phyloP scores from a whole-genome alignment of 1,140 invertebrate genomes.

The Trinorchestia longiramus region DNA sequence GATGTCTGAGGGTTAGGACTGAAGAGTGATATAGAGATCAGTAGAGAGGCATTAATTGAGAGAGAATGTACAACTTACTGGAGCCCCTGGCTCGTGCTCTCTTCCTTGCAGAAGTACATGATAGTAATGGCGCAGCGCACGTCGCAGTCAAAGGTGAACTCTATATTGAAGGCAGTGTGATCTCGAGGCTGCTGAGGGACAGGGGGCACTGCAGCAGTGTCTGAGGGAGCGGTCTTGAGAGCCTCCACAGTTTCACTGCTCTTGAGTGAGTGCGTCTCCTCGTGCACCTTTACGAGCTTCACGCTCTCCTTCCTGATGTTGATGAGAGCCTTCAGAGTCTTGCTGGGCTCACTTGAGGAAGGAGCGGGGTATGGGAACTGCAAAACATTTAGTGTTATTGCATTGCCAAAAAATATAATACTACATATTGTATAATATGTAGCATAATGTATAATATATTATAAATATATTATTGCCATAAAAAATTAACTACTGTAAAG shows the following conservation, averaged over 20 bases:
- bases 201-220: slow-evolving; percentile 73
- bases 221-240: slow-evolving; percentile 68
- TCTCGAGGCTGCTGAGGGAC: slow-evolving; percentile 67
- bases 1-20: no score
- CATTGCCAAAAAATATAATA: background rate
- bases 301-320: slow-evolving; percentile 98
- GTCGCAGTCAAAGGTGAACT: slow-evolving; percentile 97
- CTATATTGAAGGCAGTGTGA: slow-evolving; percentile 83
- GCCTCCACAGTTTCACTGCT: slow-evolving; percentile 72
- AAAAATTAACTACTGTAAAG: background rate
- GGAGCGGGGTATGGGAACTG: slow-evolving; percentile 98
- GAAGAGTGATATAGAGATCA: no score
- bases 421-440: background rate
- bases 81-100: slow-evolving; percentile 79
- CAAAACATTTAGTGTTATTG: slow-evolving; percentile 67
- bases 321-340: slow-evolving; percentile 93
- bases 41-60: no score
- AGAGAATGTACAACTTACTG: slow-evolving; percentile 73
- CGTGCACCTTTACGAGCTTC: slow-evolving; percentile 80
- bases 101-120: slow-evolving; percentile 95
- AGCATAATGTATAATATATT: no score
- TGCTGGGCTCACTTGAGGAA: slow-evolving; percentile 94
- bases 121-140: slow-evolving; percentile 93
- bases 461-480: background rate
- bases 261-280: slow-evolving; percentile 65